Conservation (phyloP, 2,888 invertebrate genomes). For the Meganola albula region DNA sequence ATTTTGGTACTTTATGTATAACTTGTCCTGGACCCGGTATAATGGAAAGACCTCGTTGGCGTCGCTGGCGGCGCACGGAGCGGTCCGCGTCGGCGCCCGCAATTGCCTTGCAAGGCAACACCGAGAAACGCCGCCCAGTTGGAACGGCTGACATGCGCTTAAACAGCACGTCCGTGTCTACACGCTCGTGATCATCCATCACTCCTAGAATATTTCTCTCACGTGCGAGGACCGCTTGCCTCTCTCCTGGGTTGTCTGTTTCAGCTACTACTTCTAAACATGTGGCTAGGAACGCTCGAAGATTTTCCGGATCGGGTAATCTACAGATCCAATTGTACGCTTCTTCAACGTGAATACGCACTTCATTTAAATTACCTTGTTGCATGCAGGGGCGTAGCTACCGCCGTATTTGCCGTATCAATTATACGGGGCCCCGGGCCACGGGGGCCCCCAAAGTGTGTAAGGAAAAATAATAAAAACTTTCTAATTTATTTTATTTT, state of each 20-base stretch:
- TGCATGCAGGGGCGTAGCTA: too few relatives aligned
- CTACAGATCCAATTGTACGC: slow-evolving; percentile 62
- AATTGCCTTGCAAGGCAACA: slow-evolving; percentile 49
- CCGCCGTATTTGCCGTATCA: too few relatives aligned
- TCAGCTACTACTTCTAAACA: slow-evolving; percentile 60
- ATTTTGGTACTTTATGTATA: slow-evolving; percentile 47
- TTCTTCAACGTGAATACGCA: slow-evolving; percentile 62
- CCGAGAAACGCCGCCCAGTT: slow-evolving; percentile 56
- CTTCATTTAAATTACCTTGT: slow-evolving; percentile 66
- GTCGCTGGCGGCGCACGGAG: slow-evolving; percentile 35
- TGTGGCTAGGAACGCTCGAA: slow-evolving; percentile 59
- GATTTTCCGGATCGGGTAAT: slow-evolving; percentile 55
- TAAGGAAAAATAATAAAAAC: too few relatives aligned
- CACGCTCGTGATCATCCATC: slow-evolving; percentile 50
- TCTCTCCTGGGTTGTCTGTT: slow-evolving; percentile 52
- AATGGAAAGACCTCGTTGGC: slow-evolving; percentile 57
- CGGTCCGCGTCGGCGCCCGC: background rate
- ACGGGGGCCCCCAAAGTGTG: too few relatives aligned
- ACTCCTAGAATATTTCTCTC: slow-evolving; percentile 51
- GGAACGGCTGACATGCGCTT: slow-evolving; percentile 65
- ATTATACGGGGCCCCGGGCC: too few relatives aligned
- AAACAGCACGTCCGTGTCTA: slow-evolving; percentile 57
- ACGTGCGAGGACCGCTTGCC: slow-evolving; percentile 54
- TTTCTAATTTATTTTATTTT: too few relatives aligned
- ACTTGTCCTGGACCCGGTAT: slow-evolving; percentile 54